A percentile compares a stretch with the other conserved stretches of the same genome.
Conservation (phyloP, 1,140 invertebrate genomes). For the Paraescarpia echinospica region DNA sequence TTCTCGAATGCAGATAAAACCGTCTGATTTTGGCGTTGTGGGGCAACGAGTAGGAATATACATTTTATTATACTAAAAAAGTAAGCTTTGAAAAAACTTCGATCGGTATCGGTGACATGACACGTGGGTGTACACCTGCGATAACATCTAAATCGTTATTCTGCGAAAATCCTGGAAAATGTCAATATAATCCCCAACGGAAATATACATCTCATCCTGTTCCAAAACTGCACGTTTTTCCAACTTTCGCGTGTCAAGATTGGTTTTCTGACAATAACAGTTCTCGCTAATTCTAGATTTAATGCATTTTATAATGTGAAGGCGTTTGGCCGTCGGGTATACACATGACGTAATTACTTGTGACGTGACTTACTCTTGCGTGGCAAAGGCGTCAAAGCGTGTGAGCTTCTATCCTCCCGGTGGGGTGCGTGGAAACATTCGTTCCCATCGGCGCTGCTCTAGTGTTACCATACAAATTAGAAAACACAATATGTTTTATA, state of each 20-base stretch:
- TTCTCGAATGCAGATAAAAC: too few species aligned
- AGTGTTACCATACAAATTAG: background rate
- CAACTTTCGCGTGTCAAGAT: background rate
- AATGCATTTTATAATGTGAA: background rate
- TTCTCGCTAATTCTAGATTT: background rate
- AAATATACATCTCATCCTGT: background rate
- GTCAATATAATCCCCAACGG: background rate
- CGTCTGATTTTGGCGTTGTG: too few species aligned
- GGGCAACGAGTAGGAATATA: too few species aligned
- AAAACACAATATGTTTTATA: background rate
- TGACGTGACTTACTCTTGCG: background rate
- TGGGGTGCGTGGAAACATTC: background rate
- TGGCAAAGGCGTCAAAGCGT: background rate
- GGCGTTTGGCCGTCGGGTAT: background rate
- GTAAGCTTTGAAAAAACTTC: too few species aligned
- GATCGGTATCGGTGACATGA: too few species aligned
- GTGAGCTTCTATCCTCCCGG: background rate
- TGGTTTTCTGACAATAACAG: background rate
- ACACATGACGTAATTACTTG: background rate
- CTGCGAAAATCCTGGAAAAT: background rate
- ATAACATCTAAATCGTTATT: background rate
- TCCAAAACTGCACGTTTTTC: background rate
- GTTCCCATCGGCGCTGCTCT: background rate
- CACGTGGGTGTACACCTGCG: background rate
- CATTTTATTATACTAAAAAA: too few species aligned